A percentile compares a stretch with the other conserved stretches of the same genome.
Evolutionary conservation across 2,113 vertebrate genomes (phyloP).

Genomic region (Chionis minor): DNA sequence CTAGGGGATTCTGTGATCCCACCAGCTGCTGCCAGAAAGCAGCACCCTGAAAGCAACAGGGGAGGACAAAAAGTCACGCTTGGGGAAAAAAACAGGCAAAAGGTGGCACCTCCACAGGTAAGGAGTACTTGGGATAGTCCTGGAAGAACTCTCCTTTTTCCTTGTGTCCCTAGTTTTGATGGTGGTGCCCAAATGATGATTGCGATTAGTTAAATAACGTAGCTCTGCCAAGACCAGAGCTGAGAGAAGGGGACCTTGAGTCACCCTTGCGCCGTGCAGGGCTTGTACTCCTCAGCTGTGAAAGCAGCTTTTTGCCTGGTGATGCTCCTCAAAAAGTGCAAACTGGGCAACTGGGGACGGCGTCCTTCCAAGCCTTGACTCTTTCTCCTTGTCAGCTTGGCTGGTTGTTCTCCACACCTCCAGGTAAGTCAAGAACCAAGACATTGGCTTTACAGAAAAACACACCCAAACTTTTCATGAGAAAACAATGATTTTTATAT

Average conservation of each 20-base stretch:
- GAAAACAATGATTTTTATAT: neutral
- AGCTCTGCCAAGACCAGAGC: neutral
- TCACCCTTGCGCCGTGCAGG: neutral
- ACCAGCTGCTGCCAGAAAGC: neutral
- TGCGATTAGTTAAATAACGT: neutral
- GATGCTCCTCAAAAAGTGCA: neutral
- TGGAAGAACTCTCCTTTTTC: neutral
- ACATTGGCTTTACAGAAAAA: neutral
- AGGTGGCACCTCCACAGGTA: neutral
- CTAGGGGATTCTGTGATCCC: neutral
- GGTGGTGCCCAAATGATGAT: neutral
- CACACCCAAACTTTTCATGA: neutral
- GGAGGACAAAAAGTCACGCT: neutral
- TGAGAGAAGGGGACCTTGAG: neutral
- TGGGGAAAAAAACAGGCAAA: neutral
- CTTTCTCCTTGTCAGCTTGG: neutral
- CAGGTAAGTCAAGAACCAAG: neutral
- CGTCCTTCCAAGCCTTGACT: neutral
- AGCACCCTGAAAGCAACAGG: too few species aligned
- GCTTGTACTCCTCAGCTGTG: neutral
- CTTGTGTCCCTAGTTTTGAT: neutral
- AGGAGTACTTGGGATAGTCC: neutral
- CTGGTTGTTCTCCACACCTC: neutral
- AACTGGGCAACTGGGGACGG: neutral
- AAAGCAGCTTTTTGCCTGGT: neutral